Conservation (phyloP, 2,113 vertebrate genomes). For the Sporophila hypoxantha region DNA sequence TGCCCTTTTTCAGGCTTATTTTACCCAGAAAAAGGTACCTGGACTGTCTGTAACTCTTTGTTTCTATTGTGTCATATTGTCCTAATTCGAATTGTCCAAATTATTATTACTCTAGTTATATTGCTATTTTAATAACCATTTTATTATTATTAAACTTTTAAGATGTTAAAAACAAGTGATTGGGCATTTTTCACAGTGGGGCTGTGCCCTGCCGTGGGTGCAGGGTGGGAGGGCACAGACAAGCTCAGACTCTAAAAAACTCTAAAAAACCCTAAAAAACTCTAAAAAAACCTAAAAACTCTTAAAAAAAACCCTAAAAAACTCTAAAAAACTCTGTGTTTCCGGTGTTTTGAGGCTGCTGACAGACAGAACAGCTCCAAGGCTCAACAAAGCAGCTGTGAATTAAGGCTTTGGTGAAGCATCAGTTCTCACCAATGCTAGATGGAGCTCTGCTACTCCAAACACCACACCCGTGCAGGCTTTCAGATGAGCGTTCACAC, state of each 20-base stretch:
- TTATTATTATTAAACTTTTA: too few species aligned
- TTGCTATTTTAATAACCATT: too few species aligned
- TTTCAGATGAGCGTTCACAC: not conserved
- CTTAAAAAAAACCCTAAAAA: too few species aligned
- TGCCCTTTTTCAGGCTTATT: too few species aligned
- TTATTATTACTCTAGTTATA: too few species aligned
- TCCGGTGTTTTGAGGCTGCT: not conserved
- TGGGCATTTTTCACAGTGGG: too few species aligned
- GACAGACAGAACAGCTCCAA: not conserved
- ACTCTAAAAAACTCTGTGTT: not conserved
- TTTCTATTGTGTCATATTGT: too few species aligned
- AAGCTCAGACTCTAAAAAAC: not conserved
- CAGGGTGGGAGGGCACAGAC: not conserved
- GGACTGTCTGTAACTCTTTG: too few species aligned
- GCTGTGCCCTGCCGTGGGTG: not conserved
- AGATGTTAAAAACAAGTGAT: too few species aligned
- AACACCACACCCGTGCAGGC: not conserved
- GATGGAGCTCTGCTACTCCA: slow-evolving; percentile 52
- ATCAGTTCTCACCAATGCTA: slow-evolving; percentile 4
- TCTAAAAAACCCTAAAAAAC: not conserved
- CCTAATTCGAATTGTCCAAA: too few species aligned
- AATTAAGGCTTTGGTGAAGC: not conserved
- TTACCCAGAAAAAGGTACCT: too few species aligned
- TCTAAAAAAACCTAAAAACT: too few species aligned
- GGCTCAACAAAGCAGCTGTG: not conserved